Conservation (phyloP, 2,797 vertebrate species). For the Cyclopterus lumpus region DNA sequence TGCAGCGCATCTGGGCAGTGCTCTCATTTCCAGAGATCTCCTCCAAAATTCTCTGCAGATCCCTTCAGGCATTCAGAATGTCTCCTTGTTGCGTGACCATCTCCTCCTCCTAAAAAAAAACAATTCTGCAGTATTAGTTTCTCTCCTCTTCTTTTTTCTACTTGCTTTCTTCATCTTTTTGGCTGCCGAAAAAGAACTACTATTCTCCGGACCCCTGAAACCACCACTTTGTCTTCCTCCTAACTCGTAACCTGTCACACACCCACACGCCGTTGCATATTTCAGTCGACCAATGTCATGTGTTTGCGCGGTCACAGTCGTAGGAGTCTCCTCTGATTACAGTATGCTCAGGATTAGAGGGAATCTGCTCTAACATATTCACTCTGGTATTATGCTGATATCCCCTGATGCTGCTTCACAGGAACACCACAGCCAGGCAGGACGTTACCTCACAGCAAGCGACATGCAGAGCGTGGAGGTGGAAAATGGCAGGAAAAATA, state of each 20-base stretch:
- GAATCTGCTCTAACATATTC: slow-evolving; percentile 80
- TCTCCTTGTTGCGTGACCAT: slow-evolving; percentile 55
- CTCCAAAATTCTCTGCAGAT: slow-evolving; percentile 80
- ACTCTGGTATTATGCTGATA: slow-evolving; percentile 80
- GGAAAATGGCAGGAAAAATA: slow-evolving; percentile 54
- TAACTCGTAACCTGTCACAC: slow-evolving; percentile 9
- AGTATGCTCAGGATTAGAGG: slow-evolving; percentile 79
- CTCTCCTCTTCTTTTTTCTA: background rate
- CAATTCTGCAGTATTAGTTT: slow-evolving; percentile 5
- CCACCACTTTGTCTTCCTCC: slow-evolving; percentile 24
- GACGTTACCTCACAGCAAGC: slow-evolving; percentile 43
- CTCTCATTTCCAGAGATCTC: slow-evolving; percentile 82
- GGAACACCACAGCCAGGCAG: slow-evolving; percentile 46
- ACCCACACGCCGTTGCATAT: slow-evolving; percentile 45
- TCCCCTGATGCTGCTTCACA: slow-evolving; percentile 67
- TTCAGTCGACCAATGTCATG: slow-evolving; percentile 45
- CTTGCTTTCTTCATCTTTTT: background rate
- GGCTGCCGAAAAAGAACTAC: background rate
- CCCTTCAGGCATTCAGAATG: slow-evolving; percentile 70
- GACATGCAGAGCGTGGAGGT: slow-evolving; percentile 55
- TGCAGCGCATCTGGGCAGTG: slow-evolving; percentile 77
- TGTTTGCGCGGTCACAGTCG: slow-evolving; percentile 62
- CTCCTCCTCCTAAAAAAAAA: slow-evolving; percentile 5
- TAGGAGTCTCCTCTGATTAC: slow-evolving; percentile 80
- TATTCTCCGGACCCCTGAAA: slow-evolving; percentile 5